Evolutionary conservation across 2,888 invertebrate genomes (phyloP).

Genomic region (Sminthurides aquaticus): DNA sequence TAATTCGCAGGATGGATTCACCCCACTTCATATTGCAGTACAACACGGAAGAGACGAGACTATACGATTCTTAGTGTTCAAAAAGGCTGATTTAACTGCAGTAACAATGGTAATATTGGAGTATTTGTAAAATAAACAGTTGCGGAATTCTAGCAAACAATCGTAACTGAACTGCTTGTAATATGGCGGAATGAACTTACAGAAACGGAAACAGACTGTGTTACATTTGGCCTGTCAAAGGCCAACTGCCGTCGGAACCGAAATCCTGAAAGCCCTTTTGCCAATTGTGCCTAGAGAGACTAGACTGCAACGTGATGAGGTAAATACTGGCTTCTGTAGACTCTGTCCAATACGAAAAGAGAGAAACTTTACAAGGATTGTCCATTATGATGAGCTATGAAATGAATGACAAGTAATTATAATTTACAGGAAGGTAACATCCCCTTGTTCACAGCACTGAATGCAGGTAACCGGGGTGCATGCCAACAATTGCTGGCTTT

Average conservation of each 20-base stretch:
- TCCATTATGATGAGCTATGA: background rate
- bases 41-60: constrained; percentile 81
- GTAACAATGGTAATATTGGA: constrained; percentile 92
- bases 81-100: constrained; percentile 83
- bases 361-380: background rate
- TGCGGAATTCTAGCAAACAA: too few relatives aligned
- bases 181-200: too few relatives aligned
- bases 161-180: too few relatives aligned
- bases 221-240: constrained; percentile 91
- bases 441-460: constrained; percentile 85
- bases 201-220: constrained; percentile 89
- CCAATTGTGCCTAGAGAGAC: constrained; percentile 85
- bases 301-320: constrained; percentile 76
- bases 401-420: background rate
- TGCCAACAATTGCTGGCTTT: constrained; percentile 83
- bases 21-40: constrained; percentile 94
- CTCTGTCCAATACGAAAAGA: too few relatives aligned
- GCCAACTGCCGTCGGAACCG: constrained; percentile 84
- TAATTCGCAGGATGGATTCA: constrained; percentile 88
- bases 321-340: constrained; percentile 53
- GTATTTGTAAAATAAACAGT: constrained; percentile 3
- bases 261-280: constrained; percentile 78
- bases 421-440: constrained; percentile 54
- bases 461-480: constrained; percentile 91
- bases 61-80: constrained; percentile 62